phyloP scores from a whole-genome alignment of 1,140 invertebrate species.

The Leptinotarsa undecemlineata region DNA sequence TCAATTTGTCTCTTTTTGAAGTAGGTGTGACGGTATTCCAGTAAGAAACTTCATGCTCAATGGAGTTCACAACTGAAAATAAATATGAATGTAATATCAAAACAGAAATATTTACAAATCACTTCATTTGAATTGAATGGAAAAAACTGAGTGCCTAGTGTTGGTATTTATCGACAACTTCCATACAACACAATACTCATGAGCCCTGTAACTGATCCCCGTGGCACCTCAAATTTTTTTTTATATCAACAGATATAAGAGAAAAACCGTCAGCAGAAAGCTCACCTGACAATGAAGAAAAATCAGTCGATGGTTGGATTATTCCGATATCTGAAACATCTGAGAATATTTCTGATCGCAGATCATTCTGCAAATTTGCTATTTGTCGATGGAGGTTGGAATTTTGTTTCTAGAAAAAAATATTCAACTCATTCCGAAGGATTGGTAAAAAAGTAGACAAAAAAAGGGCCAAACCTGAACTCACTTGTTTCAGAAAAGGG shows the following conservation, averaged over 20 bases:
- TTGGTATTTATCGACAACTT: too few species aligned
- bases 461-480: not conserved
- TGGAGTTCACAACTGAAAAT: constrained; percentile 35
- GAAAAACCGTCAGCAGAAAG: not conserved
- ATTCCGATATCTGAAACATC: constrained; percentile 11
- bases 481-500: constrained; percentile 44
- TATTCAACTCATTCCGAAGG: not conserved
- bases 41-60: constrained; percentile 49
- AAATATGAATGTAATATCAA: not conserved
- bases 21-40: constrained; percentile 39
- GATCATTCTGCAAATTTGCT: constrained; percentile 43
- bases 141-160: too few species aligned
- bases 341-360: constrained; percentile 36
- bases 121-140: not conserved
- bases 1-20: constrained; percentile 38
- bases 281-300: constrained; percentile 32
- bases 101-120: not conserved
- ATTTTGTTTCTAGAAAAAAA: constrained; percentile 25
- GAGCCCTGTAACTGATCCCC: too few species aligned
- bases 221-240: too few species aligned
- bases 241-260: too few species aligned
- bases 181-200: too few species aligned
- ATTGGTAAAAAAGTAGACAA: too few species aligned
- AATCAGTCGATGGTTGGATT: constrained; percentile 17
- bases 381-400: constrained; percentile 43